Base-by-base conservation (phyloP, 2,797 vertebrate species). In the Oryzias dopingdopingensis region DNA sequence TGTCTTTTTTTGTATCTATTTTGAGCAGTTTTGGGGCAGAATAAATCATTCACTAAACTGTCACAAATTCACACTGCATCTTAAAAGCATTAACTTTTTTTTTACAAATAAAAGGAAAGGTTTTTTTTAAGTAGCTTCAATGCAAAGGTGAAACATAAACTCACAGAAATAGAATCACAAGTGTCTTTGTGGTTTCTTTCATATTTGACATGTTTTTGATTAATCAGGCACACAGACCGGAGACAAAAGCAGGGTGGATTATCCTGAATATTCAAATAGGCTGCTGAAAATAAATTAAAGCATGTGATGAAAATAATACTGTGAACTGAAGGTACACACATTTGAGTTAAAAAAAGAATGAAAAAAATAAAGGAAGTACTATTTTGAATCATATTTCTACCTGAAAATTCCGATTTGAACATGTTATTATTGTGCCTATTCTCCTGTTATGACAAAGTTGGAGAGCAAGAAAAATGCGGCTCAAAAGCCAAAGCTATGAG, bases 121-220 rank as follows among this genome's bases (percentile, higher is more conserved):
- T 18, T 18, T 22, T 22, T 80, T 81, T 84, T 57, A 74, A 73
- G 67, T 52, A 20, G 16, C 53, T 85, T 85, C 66, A 81, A 83
- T 82, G 83, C 55, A 24, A 15, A 62, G 17, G 65, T 74, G 65
- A 77, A 69, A 76, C 29, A 42, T 52, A 44, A 68, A 67, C 24
- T 16, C 56, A 70, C 77, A 75, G 52, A 81, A 86, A 88, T 85
- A 85, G 76, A 65, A 74, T 59, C 69, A 54, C 46, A 64, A 73
- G 63, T 63, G 85, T 81, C 72, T 72, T 69, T 41, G 16, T 49
- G 46, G 60, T 7, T 49, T 41, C 52, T 77, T 79, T 85, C 45
- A 57, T 69, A 60, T 83, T 77, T 82, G 85, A 79, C 82, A 77
- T 72, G 72, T 83, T 75, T 81, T 68, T 82, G 81, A 82, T 67